Percentiles rank a stretch among this genome's conserved stretches.
Evolutionary conservation across 2,888 invertebrate species (phyloP).

Genomic region (Rosalia funebris): DNA sequence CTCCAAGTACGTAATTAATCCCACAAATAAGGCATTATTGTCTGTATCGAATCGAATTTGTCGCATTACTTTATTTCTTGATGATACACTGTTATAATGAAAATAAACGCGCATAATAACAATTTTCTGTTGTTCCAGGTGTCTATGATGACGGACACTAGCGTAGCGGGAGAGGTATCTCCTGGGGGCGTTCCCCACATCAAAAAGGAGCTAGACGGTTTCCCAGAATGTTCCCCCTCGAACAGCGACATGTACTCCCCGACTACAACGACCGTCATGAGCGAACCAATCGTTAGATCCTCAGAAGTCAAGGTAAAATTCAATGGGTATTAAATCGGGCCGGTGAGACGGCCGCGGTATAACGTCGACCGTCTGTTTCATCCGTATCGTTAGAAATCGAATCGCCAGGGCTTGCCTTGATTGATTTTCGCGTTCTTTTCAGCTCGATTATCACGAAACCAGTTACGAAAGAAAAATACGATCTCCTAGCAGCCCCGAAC

Average conservation of each 20-base stretch:
- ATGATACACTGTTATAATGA: no score
- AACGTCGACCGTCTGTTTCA: no score
- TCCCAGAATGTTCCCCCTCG: constrained; percentile 66
- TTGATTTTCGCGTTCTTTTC: no score
- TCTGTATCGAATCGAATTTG: no score
- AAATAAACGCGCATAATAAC: no score
- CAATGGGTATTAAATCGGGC: neutral
- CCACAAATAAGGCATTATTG: no score
- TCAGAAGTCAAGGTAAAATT: constrained; percentile 18
- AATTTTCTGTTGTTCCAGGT: constrained; percentile 68
- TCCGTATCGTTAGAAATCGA: no score
- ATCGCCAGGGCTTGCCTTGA: no score
- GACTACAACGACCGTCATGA: constrained; percentile 60
- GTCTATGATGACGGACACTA: constrained; percentile 75
- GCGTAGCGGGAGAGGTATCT: constrained; percentile 53
- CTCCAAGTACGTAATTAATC: no score
- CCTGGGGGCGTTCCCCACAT: constrained; percentile 56
- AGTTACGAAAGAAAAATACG: constrained; percentile 70
- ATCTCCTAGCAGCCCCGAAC: constrained; percentile 83
- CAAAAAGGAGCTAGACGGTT: constrained; percentile 70
- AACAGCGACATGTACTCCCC: constrained; percentile 68
- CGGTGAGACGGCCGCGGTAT: neutral
- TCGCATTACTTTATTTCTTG: no score
- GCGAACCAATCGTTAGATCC: constrained; percentile 20
- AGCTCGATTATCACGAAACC: constrained; percentile 50